Evolutionary conservation across 2,888 invertebrate genomes (phyloP), one percentile per base, ranked within the genome.

Genomic region (Miltochrista miniata): DNA sequence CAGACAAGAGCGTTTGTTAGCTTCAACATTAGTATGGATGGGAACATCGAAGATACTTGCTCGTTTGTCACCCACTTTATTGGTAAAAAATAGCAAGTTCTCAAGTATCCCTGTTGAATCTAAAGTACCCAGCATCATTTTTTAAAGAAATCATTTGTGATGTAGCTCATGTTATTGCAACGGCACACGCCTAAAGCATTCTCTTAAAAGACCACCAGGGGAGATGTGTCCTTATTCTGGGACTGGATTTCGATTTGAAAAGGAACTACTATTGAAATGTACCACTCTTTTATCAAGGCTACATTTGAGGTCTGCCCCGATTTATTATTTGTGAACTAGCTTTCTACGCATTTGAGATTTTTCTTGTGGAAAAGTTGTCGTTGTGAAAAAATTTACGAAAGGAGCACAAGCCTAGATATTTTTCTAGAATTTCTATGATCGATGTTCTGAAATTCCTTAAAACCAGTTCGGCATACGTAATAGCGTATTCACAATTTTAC

Each of bases 201-300:
- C 58, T 56, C 48, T 57, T 59, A 48, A 57, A 55, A 58, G 71
- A 72, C 71, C 71, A 71, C 71, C 71, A 59, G 44, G 51, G 45
- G 61, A 56, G 71, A 45, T 29, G 2, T 1, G 2, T 13, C 35
- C 52, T 34, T 60, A 72, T 72, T 72, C 71, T 70, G 64, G 42
- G 5, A 13, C 11, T 13, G 7, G 9, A 15, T 33, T 39, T 2
- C 39, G 8, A 10, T 29, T 18, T 12, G 0, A 7, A 40, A 40
- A 13, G 12, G 12, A 12, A 5, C 31, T 11, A 31, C n/a, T n/a
- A n/a, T n/a, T n/a, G n/a, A n/a, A n/a, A n/a, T 2, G 31, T 24
- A 2, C 18, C 18, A 4, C 2, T 24, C 5, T 24, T 24, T 24
- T 24, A 4, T 24, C 18, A 24, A n/a, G n/a, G n/a, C n/a, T n/a